Evolutionary conservation across 2,888 invertebrate species (phyloP).

Genomic region (Hemistola chrysoprasaria): DNA sequence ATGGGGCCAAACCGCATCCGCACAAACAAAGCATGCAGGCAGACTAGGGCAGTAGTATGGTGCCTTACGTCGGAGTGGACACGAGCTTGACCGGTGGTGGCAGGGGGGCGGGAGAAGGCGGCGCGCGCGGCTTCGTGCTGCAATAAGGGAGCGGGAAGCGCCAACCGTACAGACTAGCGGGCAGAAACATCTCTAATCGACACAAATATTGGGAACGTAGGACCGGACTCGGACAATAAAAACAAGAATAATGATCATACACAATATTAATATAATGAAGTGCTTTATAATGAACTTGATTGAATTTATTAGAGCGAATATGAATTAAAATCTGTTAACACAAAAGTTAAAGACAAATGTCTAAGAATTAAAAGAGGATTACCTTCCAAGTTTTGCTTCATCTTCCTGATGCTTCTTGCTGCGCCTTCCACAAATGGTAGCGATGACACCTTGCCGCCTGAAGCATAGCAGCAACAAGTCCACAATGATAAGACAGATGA

Average conservation of each 20-base stretch:
- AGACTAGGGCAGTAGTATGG: slow-evolving; percentile 52
- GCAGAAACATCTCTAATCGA: slow-evolving; percentile 83
- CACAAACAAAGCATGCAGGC: slow-evolving; percentile 78
- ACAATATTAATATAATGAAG: slow-evolving; percentile 52
- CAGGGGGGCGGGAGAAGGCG: slow-evolving; percentile 90
- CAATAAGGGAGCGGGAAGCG: slow-evolving; percentile 98
- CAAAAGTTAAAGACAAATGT: slow-evolving; percentile 1
- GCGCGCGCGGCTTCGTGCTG: slow-evolving; percentile 93
- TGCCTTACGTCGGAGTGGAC: slow-evolving; percentile 86
- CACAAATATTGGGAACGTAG: slow-evolving; percentile 48
- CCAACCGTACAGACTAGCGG: slow-evolving; percentile 96
- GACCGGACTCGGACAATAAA: slow-evolving; percentile 14
- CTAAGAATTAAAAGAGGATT: slow-evolving; percentile 38
- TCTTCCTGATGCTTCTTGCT: slow-evolving; percentile 89
- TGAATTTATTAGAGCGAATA: slow-evolving; percentile 27
- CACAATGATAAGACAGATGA: slow-evolving; percentile 90
- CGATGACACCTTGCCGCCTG: slow-evolving; percentile 85
- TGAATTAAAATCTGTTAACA: slow-evolving; percentile 19
- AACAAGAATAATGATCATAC: slow-evolving; percentile 38
- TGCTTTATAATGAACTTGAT: slow-evolving; percentile 40
- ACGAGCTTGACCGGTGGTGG: slow-evolving; percentile 90
- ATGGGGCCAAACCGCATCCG: slow-evolving; percentile 58
- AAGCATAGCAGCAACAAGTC: slow-evolving; percentile 91
- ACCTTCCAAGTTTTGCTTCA: slow-evolving; percentile 93
- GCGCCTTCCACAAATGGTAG: slow-evolving; percentile 85